Evolutionary conservation across 2,113 vertebrate species (phyloP), one percentile per base, ranked within the genome.

Genomic region (Lamprotornis superbus): DNA sequence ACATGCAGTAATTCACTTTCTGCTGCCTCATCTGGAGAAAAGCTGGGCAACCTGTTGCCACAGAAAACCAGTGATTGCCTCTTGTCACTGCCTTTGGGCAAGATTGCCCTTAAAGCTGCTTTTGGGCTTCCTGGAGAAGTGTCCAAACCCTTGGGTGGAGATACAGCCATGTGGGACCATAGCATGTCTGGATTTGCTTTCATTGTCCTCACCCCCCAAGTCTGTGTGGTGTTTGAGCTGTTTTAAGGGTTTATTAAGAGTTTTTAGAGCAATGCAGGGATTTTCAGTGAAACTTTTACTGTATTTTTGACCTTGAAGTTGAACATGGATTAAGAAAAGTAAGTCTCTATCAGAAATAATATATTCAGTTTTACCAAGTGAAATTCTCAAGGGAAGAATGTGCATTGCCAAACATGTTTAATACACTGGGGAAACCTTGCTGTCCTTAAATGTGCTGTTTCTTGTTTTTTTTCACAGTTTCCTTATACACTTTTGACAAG

Each of bases 401-500:
- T 9, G 10, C 4, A 2, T 16, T 59, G 20, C 30, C 22, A 65
- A 11, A 25, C 0, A 0, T 35, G 10, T 52, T 84, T 24, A 25
- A 9, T 35, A 2, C 12, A 0, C 6, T 44, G 23, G 10, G 27
- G 20, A 24, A 9, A 5, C 7, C 22, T 16, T 39, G 24, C 69
- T 56, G 25, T 30, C 14, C 50, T 96, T 67, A 79, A 47, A 7
- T 31, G 8, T 39, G 35, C 40, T 73, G 16, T 49, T n/a, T 25
- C 1, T 64, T 49, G 44, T 1, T 0, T 22, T 11, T 31, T 33
- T 18, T 12, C 44, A 4, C 82, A 99, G 99, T 99, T 31, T 98
- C 97, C 44, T 84, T 97, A 24, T 99, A 99, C 97, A 98, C 77
- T 63, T 99, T 99, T 4, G 99, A 99, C 98, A 99, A 98, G 95